Evolutionary conservation across 2,888 invertebrate genomes (phyloP).

Genomic region (Oligia latruncula): DNA sequence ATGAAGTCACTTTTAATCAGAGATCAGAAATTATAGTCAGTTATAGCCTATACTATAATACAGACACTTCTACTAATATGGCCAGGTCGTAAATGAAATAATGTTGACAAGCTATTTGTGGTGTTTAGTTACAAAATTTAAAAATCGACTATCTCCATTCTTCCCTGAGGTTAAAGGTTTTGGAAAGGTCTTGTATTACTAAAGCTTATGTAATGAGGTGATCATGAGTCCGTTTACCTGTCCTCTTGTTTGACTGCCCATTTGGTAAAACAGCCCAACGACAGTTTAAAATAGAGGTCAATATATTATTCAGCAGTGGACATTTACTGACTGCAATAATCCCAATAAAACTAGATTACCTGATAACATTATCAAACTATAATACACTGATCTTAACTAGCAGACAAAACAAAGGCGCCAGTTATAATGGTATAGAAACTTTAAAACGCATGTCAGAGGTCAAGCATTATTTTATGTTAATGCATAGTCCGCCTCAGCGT

Average conservation of each 20-base stretch:
- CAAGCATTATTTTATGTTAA: slow-evolving; percentile 90
- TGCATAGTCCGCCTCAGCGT: slow-evolving; percentile 84
- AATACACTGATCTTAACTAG: slow-evolving; percentile 33
- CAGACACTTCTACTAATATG: too few species aligned
- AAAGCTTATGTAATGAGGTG: too few species aligned
- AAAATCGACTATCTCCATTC: background rate
- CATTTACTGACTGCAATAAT: background rate
- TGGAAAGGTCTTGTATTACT: too few species aligned
- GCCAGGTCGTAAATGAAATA: background rate
- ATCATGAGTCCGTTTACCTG: background rate
- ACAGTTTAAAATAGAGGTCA: background rate
- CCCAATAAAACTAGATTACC: slow-evolving; percentile 10
- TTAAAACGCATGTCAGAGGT: slow-evolving; percentile 87
- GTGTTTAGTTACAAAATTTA: background rate
- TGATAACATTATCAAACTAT: slow-evolving; percentile 20
- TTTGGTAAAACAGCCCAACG: background rate
- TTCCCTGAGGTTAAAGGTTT: background rate
- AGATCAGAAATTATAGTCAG: background rate
- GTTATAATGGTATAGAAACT: slow-evolving; percentile 81
- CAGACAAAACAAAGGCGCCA: slow-evolving; percentile 68
- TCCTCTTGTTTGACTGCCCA: background rate
- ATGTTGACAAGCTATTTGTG: background rate
- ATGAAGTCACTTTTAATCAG: background rate
- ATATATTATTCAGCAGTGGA: background rate
- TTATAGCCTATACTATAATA: too few species aligned